A percentile compares a stretch with the other conserved stretches of the same genome.
Conservation (phyloP, 2,888 invertebrate species). For the Disparrhopalites patrizii region DNA sequence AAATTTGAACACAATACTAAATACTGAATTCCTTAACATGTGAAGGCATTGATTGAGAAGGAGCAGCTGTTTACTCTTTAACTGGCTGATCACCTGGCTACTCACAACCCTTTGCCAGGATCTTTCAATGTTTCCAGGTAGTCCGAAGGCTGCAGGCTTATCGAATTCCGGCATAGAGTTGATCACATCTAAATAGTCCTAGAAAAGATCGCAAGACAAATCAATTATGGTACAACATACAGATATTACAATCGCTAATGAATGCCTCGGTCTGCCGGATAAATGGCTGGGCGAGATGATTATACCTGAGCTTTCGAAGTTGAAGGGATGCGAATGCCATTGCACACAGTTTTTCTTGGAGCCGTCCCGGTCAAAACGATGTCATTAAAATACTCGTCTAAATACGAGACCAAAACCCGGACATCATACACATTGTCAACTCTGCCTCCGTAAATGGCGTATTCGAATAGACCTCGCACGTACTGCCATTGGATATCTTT, state of each 20-base stretch:
- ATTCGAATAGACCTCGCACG: conserved; percentile 70
- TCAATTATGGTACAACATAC: too few relatives aligned
- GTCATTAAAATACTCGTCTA: conserved; percentile 60
- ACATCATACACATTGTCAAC: conserved; percentile 74
- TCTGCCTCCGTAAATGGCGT: conserved; percentile 80
- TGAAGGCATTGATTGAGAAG: background rate
- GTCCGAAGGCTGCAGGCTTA: conserved; percentile 69
- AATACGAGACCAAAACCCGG: conserved; percentile 63
- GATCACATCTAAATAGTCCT: conserved; percentile 66
- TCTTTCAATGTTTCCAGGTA: conserved; percentile 80
- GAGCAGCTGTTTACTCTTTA: conserved; percentile 56
- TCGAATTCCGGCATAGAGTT: conserved; percentile 68
- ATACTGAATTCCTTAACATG: background rate
- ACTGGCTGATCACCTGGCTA: conserved; percentile 59
- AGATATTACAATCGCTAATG: too few relatives aligned
- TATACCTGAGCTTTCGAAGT: conserved; percentile 57
- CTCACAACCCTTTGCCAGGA: conserved; percentile 73
- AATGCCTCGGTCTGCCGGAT: background rate
- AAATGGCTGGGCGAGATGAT: conserved; percentile 28
- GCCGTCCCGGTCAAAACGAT: conserved; percentile 57
- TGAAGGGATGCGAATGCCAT: conserved; percentile 56
- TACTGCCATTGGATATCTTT: conserved; percentile 63
- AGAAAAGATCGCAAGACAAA: too few relatives aligned
- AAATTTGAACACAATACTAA: conserved; percentile 30
- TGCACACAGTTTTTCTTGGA: conserved; percentile 60